These are phyloP conservation scores for Lymantria dispar DNA, from an alignment of 2,888 invertebrate species.

Conservation along the genomic window DNA sequence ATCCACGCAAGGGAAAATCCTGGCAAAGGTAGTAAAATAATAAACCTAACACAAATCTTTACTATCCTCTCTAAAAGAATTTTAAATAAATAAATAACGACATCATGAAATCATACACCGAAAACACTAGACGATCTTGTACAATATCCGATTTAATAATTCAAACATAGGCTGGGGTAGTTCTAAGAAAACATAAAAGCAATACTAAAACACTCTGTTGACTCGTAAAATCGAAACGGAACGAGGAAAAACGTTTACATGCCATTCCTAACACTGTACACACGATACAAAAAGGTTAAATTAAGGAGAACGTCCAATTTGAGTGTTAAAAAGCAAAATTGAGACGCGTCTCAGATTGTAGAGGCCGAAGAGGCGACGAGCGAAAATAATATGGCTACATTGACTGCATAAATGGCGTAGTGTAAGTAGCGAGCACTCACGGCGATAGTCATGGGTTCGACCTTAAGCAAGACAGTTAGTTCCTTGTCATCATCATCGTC, in stretches of 20 bases:
- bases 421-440: no score
- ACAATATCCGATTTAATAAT: constrained; percentile 62
- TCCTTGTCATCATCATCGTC: no score
- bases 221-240: constrained; percentile 66
- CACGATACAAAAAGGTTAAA: constrained; percentile 32
- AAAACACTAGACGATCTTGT: constrained; percentile 18
- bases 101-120: constrained; percentile 27
- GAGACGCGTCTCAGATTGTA: constrained; percentile 21
- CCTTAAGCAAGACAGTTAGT: no score
- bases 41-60: no score
- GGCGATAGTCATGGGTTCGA: no score
- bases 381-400: constrained; percentile 4
- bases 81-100: constrained; percentile 10
- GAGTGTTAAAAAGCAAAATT: constrained; percentile 27
- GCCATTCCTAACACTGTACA: constrained; percentile 45
- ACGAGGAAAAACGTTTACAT: constrained; percentile 64
- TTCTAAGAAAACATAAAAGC: constrained; percentile 60
- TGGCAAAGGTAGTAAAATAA: no score
- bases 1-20: no score
- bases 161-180: constrained; percentile 50
- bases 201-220: constrained; percentile 61
- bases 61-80: no score
- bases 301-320: constrained; percentile 32
- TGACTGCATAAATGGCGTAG: no score
- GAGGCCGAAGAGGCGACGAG: constrained; percentile 11